Base-by-base conservation (phyloP, 2,888 invertebrate species). In the Capitulum mitella region DNA sequence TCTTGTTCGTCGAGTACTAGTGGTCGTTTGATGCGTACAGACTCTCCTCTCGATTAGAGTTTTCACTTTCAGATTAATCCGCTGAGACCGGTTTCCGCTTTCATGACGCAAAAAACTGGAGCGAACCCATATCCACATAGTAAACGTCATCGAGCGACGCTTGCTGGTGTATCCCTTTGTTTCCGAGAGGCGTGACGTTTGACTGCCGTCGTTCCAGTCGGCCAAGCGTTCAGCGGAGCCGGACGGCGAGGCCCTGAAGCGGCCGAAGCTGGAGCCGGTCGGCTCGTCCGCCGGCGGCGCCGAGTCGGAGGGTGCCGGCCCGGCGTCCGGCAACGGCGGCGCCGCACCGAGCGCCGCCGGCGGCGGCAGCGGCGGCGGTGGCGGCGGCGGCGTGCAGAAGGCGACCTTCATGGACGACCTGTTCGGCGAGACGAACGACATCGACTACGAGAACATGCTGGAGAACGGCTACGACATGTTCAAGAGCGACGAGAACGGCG, bases 371-470 rank as follows among this genome's bases (percentile, higher is more conserved):
- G 29, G 16, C 29, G 58, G n/a, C 58, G 14, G 5, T 22, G 22
- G 14, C 26, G 58, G 14, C 5, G 6, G 58, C n/a, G 29, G 29
- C 29, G 29, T 29, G 26, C 32, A 8, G 14, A 51, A 51, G 51
- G 29, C 61, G 29, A 19, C 61, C 12, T 40, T 43, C 26, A n/a
- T 75, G 40, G 74, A 75, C 74, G 74, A 75, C 29, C n/a, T 75
- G n/a, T 75, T 75, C 74, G 74, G 74, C 74, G 74, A 75, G 74
- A 75, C 40, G 43, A 43, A 43, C n/a, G 74, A 75, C 74, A 75
- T 75, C 43, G 74, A 75, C 74, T 75, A 75, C 74, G 74, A 75
- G 43, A 26, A 40, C 43, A 43, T 75, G 74, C 43, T 75, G 43
- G 26, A 75, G 40, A 75, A 75, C 74, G 14, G 74, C 74, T 40